Evolutionary conservation across 2,113 vertebrate species (phyloP).

Genomic region (Eolophus roseicapilla): DNA sequence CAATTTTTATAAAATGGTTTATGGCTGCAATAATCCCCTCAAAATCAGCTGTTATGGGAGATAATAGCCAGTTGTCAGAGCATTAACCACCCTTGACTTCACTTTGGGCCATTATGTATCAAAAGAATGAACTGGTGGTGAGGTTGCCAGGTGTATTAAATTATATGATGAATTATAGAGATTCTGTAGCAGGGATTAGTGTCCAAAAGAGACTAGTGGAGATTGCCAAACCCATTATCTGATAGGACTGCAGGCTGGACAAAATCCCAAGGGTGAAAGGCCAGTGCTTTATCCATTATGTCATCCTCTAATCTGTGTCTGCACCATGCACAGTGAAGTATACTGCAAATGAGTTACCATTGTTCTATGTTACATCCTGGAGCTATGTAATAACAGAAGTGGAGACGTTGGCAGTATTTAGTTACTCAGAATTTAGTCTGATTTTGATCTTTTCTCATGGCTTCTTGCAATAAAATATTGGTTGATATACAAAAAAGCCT

Average conservation of each 20-base stretch:
- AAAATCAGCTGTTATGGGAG: slow-evolving; percentile 68
- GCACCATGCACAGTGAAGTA: background rate
- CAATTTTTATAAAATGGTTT: slow-evolving; percentile 68
- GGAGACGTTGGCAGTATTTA: background rate
- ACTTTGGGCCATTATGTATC: slow-evolving; percentile 70
- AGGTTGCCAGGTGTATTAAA: slow-evolving; percentile 76
- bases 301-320: slow-evolving; percentile 49
- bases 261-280: slow-evolving; percentile 50
- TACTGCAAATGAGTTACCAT: slow-evolving; percentile 13
- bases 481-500: background rate
- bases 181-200: slow-evolving; percentile 64
- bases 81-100: slow-evolving; percentile 72
- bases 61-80: slow-evolving; percentile 73
- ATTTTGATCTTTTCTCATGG: slow-evolving; percentile 29
- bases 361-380: slow-evolving; percentile 15
- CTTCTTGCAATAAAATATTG: background rate
- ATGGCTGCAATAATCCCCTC: slow-evolving; percentile 68
- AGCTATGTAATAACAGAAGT: background rate
- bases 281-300: slow-evolving; percentile 45
- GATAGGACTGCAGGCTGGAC: slow-evolving; percentile 54
- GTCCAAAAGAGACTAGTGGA: slow-evolving; percentile 62
- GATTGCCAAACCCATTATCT: slow-evolving; percentile 75
- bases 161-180: slow-evolving; percentile 71
- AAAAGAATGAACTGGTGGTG: slow-evolving; percentile 68
- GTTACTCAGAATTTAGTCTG: slow-evolving; percentile 28